phyloP scores from a whole-genome alignment of 1,140 invertebrate species.

The Cherax destructor region DNA sequence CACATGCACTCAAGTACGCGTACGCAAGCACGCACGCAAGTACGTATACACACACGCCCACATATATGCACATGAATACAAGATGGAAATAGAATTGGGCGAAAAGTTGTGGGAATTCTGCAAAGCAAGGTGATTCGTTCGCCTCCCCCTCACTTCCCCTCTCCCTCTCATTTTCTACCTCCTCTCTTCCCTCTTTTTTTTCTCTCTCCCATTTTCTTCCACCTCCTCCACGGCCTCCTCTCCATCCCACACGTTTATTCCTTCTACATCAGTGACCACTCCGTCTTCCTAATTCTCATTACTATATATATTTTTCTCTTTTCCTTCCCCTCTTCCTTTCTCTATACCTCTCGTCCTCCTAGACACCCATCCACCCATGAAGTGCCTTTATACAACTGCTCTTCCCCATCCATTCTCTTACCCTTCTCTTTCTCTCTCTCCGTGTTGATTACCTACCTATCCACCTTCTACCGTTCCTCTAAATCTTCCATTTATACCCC shows the following conservation, averaged over 20 bases:
- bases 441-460: neutral
- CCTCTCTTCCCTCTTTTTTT: neutral
- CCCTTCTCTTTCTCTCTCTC: too few relatives aligned
- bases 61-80: neutral
- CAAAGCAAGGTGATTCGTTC: neutral
- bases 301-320: neutral
- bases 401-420: too few relatives aligned
- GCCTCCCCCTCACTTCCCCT: neutral
- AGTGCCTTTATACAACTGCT: too few relatives aligned
- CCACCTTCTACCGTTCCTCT: too few relatives aligned
- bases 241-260: too few relatives aligned
- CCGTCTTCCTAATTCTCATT: too few relatives aligned
- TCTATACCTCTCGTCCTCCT: neutral
- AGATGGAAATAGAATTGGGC: neutral
- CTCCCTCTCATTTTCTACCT: too few relatives aligned
- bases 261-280: too few relatives aligned
- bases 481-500: too few relatives aligned
- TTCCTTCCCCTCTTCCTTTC: neutral
- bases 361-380: neutral
- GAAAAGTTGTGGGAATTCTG: neutral
- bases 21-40: too few relatives aligned
- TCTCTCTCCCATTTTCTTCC: neutral
- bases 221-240: too few relatives aligned
- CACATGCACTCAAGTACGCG: too few relatives aligned
- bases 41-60: neutral